Conservation (phyloP, 2,797 vertebrate species). For the Sternarchorhynchus goeldii region DNA sequence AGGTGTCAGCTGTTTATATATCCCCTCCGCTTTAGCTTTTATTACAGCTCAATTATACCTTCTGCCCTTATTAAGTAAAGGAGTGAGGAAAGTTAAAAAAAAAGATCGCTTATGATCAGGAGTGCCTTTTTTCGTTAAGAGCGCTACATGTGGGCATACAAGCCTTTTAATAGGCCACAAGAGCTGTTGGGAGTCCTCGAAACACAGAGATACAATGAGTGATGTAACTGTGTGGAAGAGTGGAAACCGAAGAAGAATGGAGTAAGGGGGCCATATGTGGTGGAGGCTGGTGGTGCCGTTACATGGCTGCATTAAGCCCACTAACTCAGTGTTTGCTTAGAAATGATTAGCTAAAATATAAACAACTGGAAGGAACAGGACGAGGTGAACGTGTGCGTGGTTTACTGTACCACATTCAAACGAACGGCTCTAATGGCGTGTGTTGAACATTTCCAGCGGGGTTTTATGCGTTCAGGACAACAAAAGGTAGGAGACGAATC, state of each 20-base stretch:
- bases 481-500: background rate
- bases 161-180: conserved; percentile 12
- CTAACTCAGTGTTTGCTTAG: background rate
- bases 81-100: conserved; percentile 3
- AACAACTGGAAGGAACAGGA: background rate
- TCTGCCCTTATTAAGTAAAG: conserved; percentile 17
- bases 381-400: background rate
- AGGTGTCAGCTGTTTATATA: conserved; percentile 7
- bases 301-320: conserved; percentile 8
- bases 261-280: conserved; percentile 15
- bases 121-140: conserved; percentile 9
- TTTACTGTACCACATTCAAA: background rate
- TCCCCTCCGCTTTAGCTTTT: conserved; percentile 2
- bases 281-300: background rate
- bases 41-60: conserved; percentile 10
- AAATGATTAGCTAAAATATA: conserved; percentile 13
- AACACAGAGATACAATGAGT: conserved; percentile 1
- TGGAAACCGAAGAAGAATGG: background rate
- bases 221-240: conserved; percentile 2
- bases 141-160: background rate
- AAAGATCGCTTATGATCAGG: background rate
- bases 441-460: background rate
- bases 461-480: background rate
- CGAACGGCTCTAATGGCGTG: background rate
- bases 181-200: conserved; percentile 4